Percentiles rank a stretch among this genome's conserved stretches.
These are phyloP conservation scores for Varanus komodoensis DNA, from an alignment of 2,113 vertebrate genomes.

Conservation along the genomic window DNA sequence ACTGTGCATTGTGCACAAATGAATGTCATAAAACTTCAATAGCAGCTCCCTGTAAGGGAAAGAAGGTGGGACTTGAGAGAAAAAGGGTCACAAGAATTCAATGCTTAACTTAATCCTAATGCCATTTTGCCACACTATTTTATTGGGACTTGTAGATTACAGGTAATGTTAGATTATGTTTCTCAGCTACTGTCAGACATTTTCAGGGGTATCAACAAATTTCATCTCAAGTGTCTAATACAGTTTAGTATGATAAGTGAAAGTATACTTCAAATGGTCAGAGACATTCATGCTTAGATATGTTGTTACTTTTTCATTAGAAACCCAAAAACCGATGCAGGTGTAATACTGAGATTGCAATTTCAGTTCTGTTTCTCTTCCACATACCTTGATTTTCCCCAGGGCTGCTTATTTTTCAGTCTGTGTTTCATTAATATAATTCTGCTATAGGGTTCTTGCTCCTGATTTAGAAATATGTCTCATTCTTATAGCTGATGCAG, in stretches of 20 bases:
- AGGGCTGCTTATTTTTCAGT: neutral
- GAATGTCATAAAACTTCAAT: neutral
- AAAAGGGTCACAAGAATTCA: neutral
- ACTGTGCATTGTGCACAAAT: neutral
- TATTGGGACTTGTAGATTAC: neutral
- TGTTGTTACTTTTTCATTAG: neutral
- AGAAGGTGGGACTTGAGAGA: neutral
- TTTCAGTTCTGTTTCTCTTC: neutral
- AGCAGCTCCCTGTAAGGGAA: neutral
- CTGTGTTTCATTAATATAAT: constrained; percentile 1
- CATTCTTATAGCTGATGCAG: constrained; percentile 81
- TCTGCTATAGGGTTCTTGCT: constrained; percentile 4
- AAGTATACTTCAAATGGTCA: neutral
- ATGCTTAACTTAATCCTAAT: neutral
- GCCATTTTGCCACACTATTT: neutral
- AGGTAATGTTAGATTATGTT: neutral
- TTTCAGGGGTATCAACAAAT: neutral
- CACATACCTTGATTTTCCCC: neutral
- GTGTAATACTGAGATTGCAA: neutral
- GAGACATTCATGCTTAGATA: neutral
- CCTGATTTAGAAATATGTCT: constrained; percentile 64
- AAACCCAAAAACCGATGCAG: neutral
- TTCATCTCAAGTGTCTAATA: neutral
- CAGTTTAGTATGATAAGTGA: neutral
- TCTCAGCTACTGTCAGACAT: neutral